These are phyloP conservation scores for Temnothorax unifasciatus DNA, from an alignment of 2,888 invertebrate species.

Conservation along the genomic window DNA sequence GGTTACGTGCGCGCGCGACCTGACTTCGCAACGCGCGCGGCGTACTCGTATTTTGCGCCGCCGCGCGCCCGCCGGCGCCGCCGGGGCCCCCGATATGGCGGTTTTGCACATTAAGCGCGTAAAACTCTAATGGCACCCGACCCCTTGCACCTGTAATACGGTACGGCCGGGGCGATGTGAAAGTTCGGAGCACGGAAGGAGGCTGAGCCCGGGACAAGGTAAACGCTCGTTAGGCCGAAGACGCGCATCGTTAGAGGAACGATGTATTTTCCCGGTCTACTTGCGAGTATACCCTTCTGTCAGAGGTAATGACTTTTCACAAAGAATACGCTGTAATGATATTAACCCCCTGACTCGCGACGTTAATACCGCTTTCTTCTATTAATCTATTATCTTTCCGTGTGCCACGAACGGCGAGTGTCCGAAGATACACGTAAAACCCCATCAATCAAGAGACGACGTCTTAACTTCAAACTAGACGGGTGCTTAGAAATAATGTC, in stretches of 20 bases:
- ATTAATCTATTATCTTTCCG: constrained; percentile 29
- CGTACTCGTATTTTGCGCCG: constrained; percentile 20
- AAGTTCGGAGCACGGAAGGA: constrained; percentile 69
- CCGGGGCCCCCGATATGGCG: constrained; percentile 62
- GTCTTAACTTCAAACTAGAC: constrained; percentile 19
- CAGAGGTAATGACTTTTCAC: constrained; percentile 42
- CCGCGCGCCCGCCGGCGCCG: constrained; percentile 33
- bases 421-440: constrained; percentile 12
- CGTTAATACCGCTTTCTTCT: constrained; percentile 39
- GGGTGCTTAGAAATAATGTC: constrained; percentile 10
- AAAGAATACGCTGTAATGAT: constrained; percentile 37
- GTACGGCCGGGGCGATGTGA: constrained; percentile 70
- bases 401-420: constrained; percentile 18
- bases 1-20: constrained; percentile 77
- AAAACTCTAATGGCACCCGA: constrained; percentile 80
- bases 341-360: constrained; percentile 45
- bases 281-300: constrained; percentile 26
- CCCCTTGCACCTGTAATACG: constrained; percentile 75
- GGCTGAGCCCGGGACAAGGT: constrained; percentile 40
- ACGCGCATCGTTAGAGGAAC: constrained; percentile 65
- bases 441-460: constrained; percentile 17
- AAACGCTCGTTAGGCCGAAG: constrained; percentile 69
- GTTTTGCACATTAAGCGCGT: constrained; percentile 81
- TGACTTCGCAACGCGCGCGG: constrained; percentile 49
- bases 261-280: constrained; percentile 57